Base-by-base conservation (phyloP, 2,113 vertebrate genomes). In the Callipepla californica region DNA sequence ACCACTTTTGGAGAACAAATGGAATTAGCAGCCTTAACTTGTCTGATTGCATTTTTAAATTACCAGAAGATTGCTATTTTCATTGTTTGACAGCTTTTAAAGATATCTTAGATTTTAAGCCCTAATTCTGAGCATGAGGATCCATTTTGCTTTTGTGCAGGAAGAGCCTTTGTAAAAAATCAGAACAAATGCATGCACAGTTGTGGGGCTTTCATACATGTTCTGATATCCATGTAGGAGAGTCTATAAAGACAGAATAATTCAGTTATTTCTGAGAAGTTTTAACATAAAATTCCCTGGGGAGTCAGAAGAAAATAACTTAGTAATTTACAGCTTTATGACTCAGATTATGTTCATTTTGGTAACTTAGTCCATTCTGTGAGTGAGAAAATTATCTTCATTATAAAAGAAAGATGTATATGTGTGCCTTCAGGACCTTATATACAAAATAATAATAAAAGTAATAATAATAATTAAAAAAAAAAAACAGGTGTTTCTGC, bases 271-370 rank as follows among this genome's bases (percentile, higher is more conserved):
- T 34, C 5, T 34, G 45, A 23, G 16, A 75, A n/a, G 7, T 19
- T 72, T 45, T 26, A 15, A 13, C 1, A 1, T 1, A 55, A 47
- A 58, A 70, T 3, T 0, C 2, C 5, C 1, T 25, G 11, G 3
- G 13, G 11, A 50, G 6, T 14, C 16, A 66, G 44, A 85, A 76
- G 15, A 69, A 91, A 66, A 74, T n/a, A 1, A n/a, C 13, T 23
- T 57, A 1, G 2, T 69, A 53, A 57, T 1, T 59, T 87, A 47
- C 2, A 72, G 1, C 1, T 62, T 82, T 73, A 12, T 67, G 20
- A 28, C 8, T 36, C 40, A 73, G 63, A 63, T 63, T 50, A 28
- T 32, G 8, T n/a, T 72, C 34, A 48, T 66, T 87, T 89, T 82
- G 8, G 8, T 65, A 89, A 66, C 44, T 91, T 23, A 25, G 25